Base-by-base conservation (phyloP, 1,140 invertebrate genomes). In the Nautilus pompilius region DNA sequence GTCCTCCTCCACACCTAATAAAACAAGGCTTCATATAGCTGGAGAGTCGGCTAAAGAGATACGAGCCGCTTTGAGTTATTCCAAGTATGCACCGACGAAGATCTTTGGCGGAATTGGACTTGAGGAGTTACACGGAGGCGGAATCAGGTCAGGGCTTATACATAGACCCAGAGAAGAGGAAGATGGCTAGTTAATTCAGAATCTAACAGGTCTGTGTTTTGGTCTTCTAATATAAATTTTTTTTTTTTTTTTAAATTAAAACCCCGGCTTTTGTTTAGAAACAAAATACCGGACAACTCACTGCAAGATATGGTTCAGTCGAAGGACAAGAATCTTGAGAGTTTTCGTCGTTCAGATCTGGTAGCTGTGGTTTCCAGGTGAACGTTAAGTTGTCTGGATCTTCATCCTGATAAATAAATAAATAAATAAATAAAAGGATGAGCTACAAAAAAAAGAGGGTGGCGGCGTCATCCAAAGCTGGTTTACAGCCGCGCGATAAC, bases 281-380 rank as follows among this genome's bases (percentile, higher is more conserved):
- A 26, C 41, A n/a, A 49, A 5, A 45, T 8, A 49, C 33, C 15
- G 20, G 3, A 22, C 4, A 33, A 53, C 30, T 53, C 63, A 76
- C 74, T 36, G 64, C 26, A 26, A 62, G 53, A 29, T 70, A 70
- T 26, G 66, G 53, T 15, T 59, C 32, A 0, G 72, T 66, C 34
- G 67, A 72, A 1, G 74, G 74, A 61, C 74, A 76, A n/a, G 51
- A 30, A 34, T 70, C 62, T 1, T 62, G 30, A 34, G 57, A 36
- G 3, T 29, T 58, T n/a, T 51, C 24, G 13, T 13, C 51, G 17
- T n/a, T 60, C n/a, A 72, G 45, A 26, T 61, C 57, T 26, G 74
- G 74, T 54, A 76, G 46, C 15, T 64, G 65, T 3, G 74, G 74
- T 49, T 68, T 69, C 74, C 74, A 76, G 20, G 58, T 49, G 1